phyloP scores from a whole-genome alignment of 2,797 vertebrate genomes.

The Heteromormyrus szaboi region DNA sequence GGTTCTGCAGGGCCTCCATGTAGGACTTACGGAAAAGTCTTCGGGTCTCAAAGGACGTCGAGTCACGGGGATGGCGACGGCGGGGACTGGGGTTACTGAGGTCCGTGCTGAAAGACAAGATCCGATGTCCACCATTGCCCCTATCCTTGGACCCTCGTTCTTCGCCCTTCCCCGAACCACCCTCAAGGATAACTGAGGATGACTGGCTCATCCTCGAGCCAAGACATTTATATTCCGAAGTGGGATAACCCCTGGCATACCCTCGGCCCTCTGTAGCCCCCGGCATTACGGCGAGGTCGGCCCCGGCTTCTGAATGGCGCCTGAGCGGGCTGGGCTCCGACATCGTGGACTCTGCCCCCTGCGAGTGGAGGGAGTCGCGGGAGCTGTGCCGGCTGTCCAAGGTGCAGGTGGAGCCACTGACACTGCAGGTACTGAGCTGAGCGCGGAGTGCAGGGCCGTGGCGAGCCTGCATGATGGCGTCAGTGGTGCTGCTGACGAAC shows the following conservation, averaged over 20 bases:
- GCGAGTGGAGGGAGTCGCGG: conserved; percentile 63
- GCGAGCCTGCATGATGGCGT: conserved; percentile 59
- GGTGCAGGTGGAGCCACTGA: conserved; percentile 61
- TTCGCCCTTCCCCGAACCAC: conserved; percentile 1
- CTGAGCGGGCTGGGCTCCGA: conserved; percentile 50
- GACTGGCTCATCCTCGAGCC: neutral
- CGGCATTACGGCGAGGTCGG: conserved; percentile 9
- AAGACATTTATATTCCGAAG: neutral
- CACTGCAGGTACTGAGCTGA: conserved; percentile 57
- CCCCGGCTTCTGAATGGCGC: conserved; percentile 26
- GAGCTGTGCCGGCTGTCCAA: conserved; percentile 66
- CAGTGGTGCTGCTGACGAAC: conserved; percentile 61
- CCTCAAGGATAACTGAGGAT: conserved; percentile 19
- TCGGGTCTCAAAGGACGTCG: conserved; percentile 59
- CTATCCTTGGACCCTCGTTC: conserved; percentile 31
- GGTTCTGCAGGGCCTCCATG: conserved; percentile 79
- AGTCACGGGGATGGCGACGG: conserved; percentile 58
- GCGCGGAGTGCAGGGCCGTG: conserved; percentile 49
- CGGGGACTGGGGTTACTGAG: conserved; percentile 56
- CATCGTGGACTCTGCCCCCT: conserved; percentile 60
- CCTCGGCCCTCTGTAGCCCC: neutral
- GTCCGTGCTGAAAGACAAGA: conserved; percentile 58
- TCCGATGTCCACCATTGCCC: conserved; percentile 42
- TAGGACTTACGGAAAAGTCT: conserved; percentile 78
- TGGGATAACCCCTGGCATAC: conserved; percentile 25